A percentile compares a stretch with the other conserved stretches of the same genome.
These are phyloP conservation scores for Nephila pilipes DNA, from an alignment of 1,140 invertebrate genomes.

Conservation along the genomic window DNA sequence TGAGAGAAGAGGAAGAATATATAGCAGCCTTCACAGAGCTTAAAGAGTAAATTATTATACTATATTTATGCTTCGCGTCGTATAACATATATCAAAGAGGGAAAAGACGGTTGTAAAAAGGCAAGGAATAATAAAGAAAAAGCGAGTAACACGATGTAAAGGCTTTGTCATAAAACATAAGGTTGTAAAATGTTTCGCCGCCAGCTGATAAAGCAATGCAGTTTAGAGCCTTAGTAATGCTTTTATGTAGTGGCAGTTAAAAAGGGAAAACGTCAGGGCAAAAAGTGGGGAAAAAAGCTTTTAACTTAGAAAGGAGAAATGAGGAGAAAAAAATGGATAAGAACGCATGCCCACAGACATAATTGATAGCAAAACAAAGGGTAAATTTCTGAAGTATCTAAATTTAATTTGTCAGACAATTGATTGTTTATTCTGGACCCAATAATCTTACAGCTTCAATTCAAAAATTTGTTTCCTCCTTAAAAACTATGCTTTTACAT, in stretches of 20 bases:
- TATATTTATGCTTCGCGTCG: conserved; percentile 52
- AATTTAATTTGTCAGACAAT: no score
- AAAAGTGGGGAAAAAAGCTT: background rate
- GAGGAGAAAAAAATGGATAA: background rate
- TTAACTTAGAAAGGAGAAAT: background rate
- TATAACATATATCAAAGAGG: conserved; percentile 49
- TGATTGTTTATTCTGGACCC: no score
- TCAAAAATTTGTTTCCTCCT: no score
- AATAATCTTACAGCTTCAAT: no score
- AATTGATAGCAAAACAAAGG: no score
- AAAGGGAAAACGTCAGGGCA: background rate
- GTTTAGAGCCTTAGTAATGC: conserved; percentile 34
- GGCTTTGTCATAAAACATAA: conserved; percentile 65
- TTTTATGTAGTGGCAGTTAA: conserved; percentile 70
- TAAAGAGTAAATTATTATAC: conserved; percentile 75
- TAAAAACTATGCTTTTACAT: no score
- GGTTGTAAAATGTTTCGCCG: conserved; percentile 57
- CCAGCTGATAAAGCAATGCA: conserved; percentile 64
- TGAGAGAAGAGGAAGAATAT: conserved; percentile 12
- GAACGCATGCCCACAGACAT: background rate
- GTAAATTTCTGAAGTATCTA: no score
- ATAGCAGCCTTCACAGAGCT: conserved; percentile 13
- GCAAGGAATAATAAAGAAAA: conserved; percentile 28
- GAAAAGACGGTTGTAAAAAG: background rate
- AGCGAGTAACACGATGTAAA: conserved; percentile 65